phyloP scores from a whole-genome alignment of 1,140 invertebrate species.

The Drosophila sucinea region DNA sequence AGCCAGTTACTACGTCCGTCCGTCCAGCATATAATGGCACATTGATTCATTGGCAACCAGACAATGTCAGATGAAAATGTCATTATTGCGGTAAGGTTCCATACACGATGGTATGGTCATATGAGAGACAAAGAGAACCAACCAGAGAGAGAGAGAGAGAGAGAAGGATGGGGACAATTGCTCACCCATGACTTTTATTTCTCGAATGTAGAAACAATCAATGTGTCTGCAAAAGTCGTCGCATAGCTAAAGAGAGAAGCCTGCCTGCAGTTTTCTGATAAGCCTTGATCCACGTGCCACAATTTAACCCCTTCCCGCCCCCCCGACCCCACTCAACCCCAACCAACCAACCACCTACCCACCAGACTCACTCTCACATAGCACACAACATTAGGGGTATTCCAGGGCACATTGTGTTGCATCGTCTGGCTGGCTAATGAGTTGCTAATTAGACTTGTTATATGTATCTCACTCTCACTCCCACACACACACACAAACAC shows the following conservation, averaged over 20 bases:
- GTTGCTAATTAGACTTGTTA: constrained; percentile 70
- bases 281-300: constrained; percentile 57
- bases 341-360: neutral
- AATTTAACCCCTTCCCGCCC: neutral
- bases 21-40: constrained; percentile 38
- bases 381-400: neutral
- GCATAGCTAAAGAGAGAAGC: neutral
- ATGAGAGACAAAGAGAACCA: constrained; percentile 12
- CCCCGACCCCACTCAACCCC: neutral
- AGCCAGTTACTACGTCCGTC: neutral
- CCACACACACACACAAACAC: neutral
- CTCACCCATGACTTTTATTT: constrained; percentile 50
- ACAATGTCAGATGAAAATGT: constrained; percentile 64
- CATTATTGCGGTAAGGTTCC: constrained; percentile 46
- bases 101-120: neutral
- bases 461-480: constrained; percentile 21
- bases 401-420: constrained; percentile 47
- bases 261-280: constrained; percentile 64
- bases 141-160: neutral
- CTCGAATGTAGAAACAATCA: constrained; percentile 52
- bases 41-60: constrained; percentile 54
- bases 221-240: constrained; percentile 23
- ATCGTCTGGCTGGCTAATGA: constrained; percentile 67
- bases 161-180: constrained; percentile 13
- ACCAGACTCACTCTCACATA: neutral